Base-by-base conservation (phyloP, 2,113 vertebrate species). In the Polyodon spathula region DNA sequence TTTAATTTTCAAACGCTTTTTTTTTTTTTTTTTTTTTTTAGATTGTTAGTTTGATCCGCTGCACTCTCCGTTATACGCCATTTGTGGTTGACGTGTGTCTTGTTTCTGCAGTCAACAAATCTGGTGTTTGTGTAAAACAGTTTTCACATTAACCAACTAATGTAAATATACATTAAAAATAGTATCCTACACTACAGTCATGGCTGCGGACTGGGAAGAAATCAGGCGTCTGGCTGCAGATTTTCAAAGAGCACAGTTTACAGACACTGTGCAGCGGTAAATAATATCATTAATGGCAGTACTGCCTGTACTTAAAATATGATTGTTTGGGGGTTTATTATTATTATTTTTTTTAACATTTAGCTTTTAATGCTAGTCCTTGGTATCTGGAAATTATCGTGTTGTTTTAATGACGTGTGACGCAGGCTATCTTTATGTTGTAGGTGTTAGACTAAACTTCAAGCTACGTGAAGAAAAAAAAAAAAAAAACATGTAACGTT, bases 171-270 rank as follows among this genome's bases (percentile, higher is more conserved):
- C 44, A 56, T 5, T 11, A 5, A 1, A 0, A 6, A 61, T 7
- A 14, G 27, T 27, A 27, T 14, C 6, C 7, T 8, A 42, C 40
- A 3, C 9, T 40, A 15, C 1, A 56, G 66, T 40, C 1, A 96
- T 97, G 95, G 92, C 92, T 65, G 91, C 86, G 0, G 92, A 91
- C 52, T 97, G 94, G 95, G 93, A 95, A 4, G 95, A 97, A 67
- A 96, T 98, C 6, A 77, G 93, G 17, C 88, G 88, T 14, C 71
- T 98, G 48, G 94, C 95, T 15, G 93, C 93, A 0, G 93, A 97
- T 58, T 97, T 98, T 68, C 94, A 98, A 78, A 85, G 92, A 73
- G 94, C 93, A 4, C 95, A 97, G 84, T 94, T 98, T 60, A 84
- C 90, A 0, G 92, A 96, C 53, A 86, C 91, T 0, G 79, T 92